Percentiles rank a stretch among this genome's conserved stretches.
These are phyloP conservation scores for Amphimallon solstitiale DNA, from an alignment of 2,888 invertebrate species.

Conservation along the genomic window DNA sequence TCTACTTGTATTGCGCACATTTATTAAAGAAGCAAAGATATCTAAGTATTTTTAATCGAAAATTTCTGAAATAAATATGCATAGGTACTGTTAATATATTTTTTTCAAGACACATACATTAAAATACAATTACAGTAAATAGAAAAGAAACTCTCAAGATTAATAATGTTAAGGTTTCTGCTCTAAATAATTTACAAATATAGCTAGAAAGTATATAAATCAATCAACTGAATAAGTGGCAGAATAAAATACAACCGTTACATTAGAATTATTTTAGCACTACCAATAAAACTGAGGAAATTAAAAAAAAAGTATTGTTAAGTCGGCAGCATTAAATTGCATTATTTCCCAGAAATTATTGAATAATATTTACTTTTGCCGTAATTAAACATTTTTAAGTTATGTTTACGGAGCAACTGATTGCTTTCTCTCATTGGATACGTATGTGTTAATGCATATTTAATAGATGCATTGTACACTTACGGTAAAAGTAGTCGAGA, in stretches of 20 bases:
- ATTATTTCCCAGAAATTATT: background rate
- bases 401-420: background rate
- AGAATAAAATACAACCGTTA: slow-evolving; percentile 5
- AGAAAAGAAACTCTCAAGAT: background rate
- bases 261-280: background rate
- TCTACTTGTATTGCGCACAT: too few species aligned
- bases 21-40: too few species aligned
- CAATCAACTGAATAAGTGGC: slow-evolving; percentile 29
- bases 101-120: too few species aligned
- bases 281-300: background rate
- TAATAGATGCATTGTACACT: too few species aligned
- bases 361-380: too few species aligned
- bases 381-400: background rate
- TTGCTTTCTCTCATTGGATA: background rate
- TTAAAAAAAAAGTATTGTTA: background rate
- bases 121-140: too few species aligned
- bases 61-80: too few species aligned
- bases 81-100: too few species aligned
- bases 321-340: background rate
- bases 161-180: slow-evolving; percentile 26
- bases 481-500: too few species aligned
- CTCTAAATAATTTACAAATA: slow-evolving; percentile 31
- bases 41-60: too few species aligned
- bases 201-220: slow-evolving; percentile 27
- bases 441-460: too few species aligned